These are phyloP conservation scores for Amaurobius ferox DNA, from an alignment of 2,888 invertebrate species.

Conservation along the genomic window DNA sequence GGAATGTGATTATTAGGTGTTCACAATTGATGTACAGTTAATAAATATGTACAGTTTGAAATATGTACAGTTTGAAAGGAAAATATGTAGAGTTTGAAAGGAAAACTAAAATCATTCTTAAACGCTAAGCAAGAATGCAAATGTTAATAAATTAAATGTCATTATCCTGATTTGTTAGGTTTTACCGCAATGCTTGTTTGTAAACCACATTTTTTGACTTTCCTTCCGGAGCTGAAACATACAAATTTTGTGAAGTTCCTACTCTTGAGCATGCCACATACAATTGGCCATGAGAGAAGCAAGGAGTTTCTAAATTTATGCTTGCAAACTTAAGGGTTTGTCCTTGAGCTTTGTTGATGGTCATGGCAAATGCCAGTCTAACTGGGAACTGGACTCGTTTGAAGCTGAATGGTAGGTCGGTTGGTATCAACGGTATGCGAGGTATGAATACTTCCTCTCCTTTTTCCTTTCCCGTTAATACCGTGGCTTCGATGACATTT, in stretches of 20 bases:
- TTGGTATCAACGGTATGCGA: slow-evolving; percentile 67
- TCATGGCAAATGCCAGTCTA: slow-evolving; percentile 68
- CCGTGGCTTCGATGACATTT: slow-evolving; percentile 73
- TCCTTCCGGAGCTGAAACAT: background rate
- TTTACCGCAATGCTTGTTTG: background rate
- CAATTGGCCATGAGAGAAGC: slow-evolving; percentile 75
- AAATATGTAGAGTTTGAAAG: too few relatives aligned
- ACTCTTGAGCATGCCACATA: slow-evolving; percentile 74
- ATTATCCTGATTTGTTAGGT: too few relatives aligned
- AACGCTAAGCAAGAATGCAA: too few relatives aligned
- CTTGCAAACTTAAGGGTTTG: slow-evolving; percentile 35
- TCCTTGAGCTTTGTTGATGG: slow-evolving; percentile 69
- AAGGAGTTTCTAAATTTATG: slow-evolving; percentile 55
- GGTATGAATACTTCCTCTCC: slow-evolving; percentile 72
- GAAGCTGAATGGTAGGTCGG: slow-evolving; percentile 69
- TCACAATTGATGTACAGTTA: too few relatives aligned
- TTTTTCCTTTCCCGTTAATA: slow-evolving; percentile 48
- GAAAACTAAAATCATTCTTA: too few relatives aligned
- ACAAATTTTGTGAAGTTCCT: slow-evolving; percentile 9
- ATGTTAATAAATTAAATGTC: too few relatives aligned
- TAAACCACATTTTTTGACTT: slow-evolving; percentile 10
- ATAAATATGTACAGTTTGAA: too few relatives aligned
- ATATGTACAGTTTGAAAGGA: too few relatives aligned
- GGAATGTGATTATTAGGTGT: too few relatives aligned
- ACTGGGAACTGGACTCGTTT: slow-evolving; percentile 73